phyloP scores from a whole-genome alignment of 2,113 vertebrate species.

The Hoplias malabaricus region DNA sequence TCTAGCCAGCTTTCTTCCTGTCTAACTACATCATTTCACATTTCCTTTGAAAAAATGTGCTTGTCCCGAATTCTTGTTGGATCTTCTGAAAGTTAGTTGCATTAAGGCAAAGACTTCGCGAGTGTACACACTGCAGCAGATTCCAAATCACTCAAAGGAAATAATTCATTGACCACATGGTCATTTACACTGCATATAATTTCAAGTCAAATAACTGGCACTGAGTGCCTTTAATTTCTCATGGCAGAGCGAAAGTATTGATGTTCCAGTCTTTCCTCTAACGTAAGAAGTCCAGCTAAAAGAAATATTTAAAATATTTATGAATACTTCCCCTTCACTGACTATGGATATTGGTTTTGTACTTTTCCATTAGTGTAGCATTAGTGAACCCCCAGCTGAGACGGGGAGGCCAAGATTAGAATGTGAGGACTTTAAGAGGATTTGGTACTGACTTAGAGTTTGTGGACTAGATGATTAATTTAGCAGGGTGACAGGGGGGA shows the following conservation, averaged over 20 bases:
- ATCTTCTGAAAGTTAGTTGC: neutral
- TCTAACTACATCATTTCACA: neutral
- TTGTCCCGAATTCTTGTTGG: neutral
- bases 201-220: neutral
- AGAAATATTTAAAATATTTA: neutral
- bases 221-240: neutral
- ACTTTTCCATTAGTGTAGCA: neutral
- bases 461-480: slow-evolving; percentile 39
- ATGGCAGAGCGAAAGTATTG: neutral
- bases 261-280: neutral
- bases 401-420: slow-evolving; percentile 5
- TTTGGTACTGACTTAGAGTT: neutral
- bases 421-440: slow-evolving; percentile 2
- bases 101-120: neutral
- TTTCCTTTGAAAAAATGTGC: neutral
- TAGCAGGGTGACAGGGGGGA: slow-evolving; percentile 7
- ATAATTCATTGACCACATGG: neutral
- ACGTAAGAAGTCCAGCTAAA: neutral
- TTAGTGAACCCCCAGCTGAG: neutral
- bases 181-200: neutral
- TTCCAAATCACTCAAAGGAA: neutral
- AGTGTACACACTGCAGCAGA: neutral
- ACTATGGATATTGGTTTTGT: neutral
- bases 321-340: neutral
- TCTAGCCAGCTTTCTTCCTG: neutral